phyloP scores from a whole-genome alignment of 2,888 invertebrate genomes.

The Drosophila rubida region DNA sequence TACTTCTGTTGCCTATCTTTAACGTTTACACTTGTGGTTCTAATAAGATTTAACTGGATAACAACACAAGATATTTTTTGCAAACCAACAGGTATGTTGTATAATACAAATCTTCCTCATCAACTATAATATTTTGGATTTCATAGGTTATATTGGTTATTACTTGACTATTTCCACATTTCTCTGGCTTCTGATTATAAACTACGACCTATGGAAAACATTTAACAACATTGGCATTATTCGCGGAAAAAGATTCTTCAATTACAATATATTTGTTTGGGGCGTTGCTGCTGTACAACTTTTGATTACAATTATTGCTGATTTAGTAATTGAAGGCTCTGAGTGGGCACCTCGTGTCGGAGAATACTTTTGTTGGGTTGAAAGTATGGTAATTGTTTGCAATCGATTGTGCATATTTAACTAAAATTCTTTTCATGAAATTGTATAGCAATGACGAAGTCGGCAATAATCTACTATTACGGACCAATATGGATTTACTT shows the following conservation, averaged over 20 bases:
- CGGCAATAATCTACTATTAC: conserved; percentile 76
- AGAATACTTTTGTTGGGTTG: conserved; percentile 86
- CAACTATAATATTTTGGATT: neutral
- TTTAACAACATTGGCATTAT: conserved; percentile 42
- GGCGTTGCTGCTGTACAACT: conserved; percentile 65
- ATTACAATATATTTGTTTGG: conserved; percentile 80
- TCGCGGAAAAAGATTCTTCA: conserved; percentile 43
- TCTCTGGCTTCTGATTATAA: conserved; percentile 94
- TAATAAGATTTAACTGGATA: neutral
- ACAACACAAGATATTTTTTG: neutral
- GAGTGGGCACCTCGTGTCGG: conserved; percentile 86
- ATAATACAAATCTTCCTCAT: neutral
- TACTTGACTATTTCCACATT: conserved; percentile 91
- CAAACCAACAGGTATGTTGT: conserved; percentile 22
- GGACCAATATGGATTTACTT: conserved; percentile 65
- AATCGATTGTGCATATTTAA: neutral
- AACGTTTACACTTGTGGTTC: conserved; percentile 9
- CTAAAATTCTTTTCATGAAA: neutral
- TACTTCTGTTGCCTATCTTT: conserved; percentile 44
- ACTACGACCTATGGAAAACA: conserved; percentile 91
- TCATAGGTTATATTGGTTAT: conserved; percentile 84
- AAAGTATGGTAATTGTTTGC: conserved; percentile 83
- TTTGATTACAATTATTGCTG: conserved; percentile 66
- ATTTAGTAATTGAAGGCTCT: conserved; percentile 33
- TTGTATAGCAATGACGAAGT: conserved; percentile 50